Conservation (phyloP, 1,140 invertebrate species). For the Trypoxylus dichotomus region DNA sequence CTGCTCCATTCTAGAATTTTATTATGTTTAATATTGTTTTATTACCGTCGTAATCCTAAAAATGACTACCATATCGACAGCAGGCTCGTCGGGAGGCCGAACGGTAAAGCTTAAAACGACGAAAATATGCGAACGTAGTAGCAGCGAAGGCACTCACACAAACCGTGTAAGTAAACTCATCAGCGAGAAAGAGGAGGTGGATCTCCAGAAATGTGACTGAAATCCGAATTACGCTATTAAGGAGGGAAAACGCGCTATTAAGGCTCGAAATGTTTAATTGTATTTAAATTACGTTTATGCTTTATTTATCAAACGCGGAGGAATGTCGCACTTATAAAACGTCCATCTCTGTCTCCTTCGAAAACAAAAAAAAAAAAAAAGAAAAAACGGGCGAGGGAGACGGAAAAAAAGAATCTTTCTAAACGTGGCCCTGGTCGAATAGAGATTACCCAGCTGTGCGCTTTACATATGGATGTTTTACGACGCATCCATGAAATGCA, state of each 20-base stretch:
- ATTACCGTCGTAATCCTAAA: slow-evolving; percentile 4
- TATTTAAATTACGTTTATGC: slow-evolving; percentile 7
- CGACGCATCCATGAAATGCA: background rate
- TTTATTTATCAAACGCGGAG: background rate
- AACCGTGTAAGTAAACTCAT: background rate
- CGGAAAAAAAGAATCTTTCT: background rate
- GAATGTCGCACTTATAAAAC: background rate
- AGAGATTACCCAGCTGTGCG: background rate
- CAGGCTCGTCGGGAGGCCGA: background rate
- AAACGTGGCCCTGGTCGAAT: background rate
- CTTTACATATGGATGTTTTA: slow-evolving; percentile 13
- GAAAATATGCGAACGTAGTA: background rate
- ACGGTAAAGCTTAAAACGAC: background rate
- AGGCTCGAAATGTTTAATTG: background rate
- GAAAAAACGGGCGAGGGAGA: no score
- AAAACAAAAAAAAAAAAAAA: background rate
- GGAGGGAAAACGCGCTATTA: background rate
- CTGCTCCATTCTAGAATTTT: background rate
- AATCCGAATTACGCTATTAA: background rate
- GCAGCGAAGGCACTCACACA: background rate
- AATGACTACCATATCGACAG: background rate
- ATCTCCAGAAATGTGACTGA: slow-evolving; percentile 6
- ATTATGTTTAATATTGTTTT: slow-evolving; percentile 19
- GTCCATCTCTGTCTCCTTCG: background rate
- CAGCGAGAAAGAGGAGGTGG: background rate